Conservation (phyloP, 1,140 invertebrate genomes). For the Penaeus chinensis region DNA sequence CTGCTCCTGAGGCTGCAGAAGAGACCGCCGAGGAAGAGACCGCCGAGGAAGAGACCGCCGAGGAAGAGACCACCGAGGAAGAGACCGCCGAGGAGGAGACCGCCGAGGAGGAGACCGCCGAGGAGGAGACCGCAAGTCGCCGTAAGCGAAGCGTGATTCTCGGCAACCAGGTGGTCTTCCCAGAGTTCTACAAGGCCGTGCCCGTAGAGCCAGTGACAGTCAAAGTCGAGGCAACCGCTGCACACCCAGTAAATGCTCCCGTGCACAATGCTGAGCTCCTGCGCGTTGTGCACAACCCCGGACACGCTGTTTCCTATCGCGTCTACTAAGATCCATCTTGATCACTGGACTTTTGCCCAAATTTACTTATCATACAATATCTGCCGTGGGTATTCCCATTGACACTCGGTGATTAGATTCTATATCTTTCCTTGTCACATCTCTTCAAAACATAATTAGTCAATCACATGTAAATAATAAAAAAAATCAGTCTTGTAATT, state of each 20-base stretch:
- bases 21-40: not conserved
- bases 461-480: too few relatives aligned
- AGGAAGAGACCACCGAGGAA: too few relatives aligned
- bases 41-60: not conserved
- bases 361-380: too few relatives aligned
- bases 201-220: constrained; percentile 12
- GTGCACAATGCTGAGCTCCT: constrained; percentile 67
- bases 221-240: not conserved
- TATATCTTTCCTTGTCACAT: too few relatives aligned
- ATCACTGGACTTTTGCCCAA: too few relatives aligned
- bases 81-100: not conserved
- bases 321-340: not conserved
- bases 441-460: too few relatives aligned
- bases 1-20: not conserved
- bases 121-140: not conserved
- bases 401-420: too few relatives aligned
- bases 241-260: not conserved
- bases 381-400: too few relatives aligned
- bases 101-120: not conserved
- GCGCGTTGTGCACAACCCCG: constrained; percentile 68
- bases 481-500: too few relatives aligned
- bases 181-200: constrained; percentile 22
- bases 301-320: constrained; percentile 68
- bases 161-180: not conserved
- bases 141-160: too few relatives aligned